Evolutionary conservation across 2,888 invertebrate genomes (phyloP).

Genomic region (Octonoba sinensis): DNA sequence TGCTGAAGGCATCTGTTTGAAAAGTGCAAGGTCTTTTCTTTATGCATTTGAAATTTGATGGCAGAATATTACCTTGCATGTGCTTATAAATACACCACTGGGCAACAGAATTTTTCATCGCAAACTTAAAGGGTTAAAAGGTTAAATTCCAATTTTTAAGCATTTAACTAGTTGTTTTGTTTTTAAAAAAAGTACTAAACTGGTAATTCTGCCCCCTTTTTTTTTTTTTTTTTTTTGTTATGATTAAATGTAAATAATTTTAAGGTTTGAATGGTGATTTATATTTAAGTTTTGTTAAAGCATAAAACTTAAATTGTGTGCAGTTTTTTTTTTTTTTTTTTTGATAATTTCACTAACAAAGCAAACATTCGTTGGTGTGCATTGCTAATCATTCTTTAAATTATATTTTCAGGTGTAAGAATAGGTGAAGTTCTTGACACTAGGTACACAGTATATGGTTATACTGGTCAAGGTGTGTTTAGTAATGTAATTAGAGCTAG

Average conservation of each 20-base stretch:
- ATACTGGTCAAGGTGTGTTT: constrained; percentile 97
- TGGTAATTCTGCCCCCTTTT: not conserved
- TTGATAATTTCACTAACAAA: not conserved
- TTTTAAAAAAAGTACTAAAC: not conserved
- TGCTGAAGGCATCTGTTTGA: too few relatives aligned
- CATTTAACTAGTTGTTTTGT: too few relatives aligned
- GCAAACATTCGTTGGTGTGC: not conserved
- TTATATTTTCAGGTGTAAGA: constrained; percentile 77
- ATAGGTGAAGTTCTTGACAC: constrained; percentile 93
- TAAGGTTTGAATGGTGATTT: too few relatives aligned
- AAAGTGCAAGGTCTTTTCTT: too few relatives aligned
- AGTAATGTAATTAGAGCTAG: constrained; percentile 95
- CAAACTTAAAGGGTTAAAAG: too few relatives aligned
- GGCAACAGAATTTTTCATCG: too few relatives aligned
- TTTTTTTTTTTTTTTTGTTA: not conserved
- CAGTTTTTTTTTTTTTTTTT: not conserved
- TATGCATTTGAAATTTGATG: too few relatives aligned
- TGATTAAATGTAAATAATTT: too few relatives aligned
- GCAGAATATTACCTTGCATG: too few relatives aligned
- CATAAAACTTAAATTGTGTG: too few relatives aligned
- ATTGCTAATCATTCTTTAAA: not conserved
- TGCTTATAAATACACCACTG: too few relatives aligned
- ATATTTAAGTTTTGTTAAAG: too few relatives aligned
- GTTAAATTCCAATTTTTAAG: not conserved
- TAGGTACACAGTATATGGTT: constrained; percentile 95